These are phyloP conservation scores for Phyllostomus discolor DNA, from an alignment of 2,113 vertebrate genomes.

Conservation along the genomic window DNA sequence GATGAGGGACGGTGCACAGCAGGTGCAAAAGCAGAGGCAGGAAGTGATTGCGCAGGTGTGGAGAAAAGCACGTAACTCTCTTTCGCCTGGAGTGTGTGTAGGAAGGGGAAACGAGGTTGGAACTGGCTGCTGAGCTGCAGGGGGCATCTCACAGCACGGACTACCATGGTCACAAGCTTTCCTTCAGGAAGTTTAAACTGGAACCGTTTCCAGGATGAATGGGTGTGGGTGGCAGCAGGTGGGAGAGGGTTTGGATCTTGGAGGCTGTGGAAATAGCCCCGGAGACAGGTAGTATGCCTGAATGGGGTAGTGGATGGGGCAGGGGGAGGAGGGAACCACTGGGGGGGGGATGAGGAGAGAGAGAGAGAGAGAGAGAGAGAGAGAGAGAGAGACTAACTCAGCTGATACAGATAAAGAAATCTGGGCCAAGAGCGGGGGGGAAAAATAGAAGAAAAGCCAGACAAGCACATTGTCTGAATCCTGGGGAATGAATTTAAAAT, in stretches of 20 bases:
- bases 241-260: neutral
- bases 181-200: neutral
- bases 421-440: neutral
- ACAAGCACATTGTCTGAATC: neutral
- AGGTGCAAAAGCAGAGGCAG: neutral
- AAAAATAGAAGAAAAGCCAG: neutral
- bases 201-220: neutral
- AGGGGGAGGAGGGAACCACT: neutral
- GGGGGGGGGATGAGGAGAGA: neutral
- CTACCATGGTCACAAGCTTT: neutral
- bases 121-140: neutral
- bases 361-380: neutral
- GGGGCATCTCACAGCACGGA: neutral
- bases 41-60: neutral
- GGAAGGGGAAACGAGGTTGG: neutral
- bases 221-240: neutral
- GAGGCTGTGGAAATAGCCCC: neutral
- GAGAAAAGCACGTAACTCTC: neutral
- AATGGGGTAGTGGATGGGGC: neutral
- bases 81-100: neutral
- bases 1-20: neutral
- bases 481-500: neutral
- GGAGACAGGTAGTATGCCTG: neutral
- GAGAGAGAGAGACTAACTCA: neutral
- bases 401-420: conserved; percentile 13